These are phyloP conservation scores for Alectoris magna DNA, from an alignment of 2,797 vertebrate genomes.

Conservation along the genomic window DNA sequence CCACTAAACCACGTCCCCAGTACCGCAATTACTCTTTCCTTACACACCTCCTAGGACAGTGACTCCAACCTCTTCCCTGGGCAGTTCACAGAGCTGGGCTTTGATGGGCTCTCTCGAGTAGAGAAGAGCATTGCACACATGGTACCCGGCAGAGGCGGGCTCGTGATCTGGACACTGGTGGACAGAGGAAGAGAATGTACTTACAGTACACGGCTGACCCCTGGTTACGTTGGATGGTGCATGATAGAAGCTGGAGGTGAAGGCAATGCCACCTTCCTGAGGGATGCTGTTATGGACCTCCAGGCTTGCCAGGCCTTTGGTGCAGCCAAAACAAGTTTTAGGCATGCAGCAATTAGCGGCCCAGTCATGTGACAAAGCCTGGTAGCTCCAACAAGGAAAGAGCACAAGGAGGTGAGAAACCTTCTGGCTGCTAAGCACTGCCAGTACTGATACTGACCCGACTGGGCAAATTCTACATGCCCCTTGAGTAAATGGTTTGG, in stretches of 20 bases:
- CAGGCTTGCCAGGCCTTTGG: background rate
- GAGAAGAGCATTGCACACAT: background rate
- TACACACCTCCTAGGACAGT: too few relatives aligned
- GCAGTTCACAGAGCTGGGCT: background rate
- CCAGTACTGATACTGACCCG: constrained; percentile 32
- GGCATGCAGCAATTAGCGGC: background rate
- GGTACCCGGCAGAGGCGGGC: background rate
- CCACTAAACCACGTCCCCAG: too few relatives aligned
- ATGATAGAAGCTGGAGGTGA: background rate
- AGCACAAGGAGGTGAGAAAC: background rate
- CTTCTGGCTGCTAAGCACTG: background rate
- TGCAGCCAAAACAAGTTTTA: background rate
- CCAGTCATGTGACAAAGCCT: background rate
- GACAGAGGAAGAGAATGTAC: background rate
- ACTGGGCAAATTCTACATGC: constrained; percentile 47
- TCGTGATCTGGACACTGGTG: background rate
- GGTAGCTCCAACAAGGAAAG: background rate
- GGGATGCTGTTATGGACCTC: background rate
- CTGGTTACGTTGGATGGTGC: background rate
- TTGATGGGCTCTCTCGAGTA: background rate
- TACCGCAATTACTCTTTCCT: too few relatives aligned
- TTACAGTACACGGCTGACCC: background rate
- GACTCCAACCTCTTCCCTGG: too few relatives aligned
- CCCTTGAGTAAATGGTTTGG: constrained; percentile 51
- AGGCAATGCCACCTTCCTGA: background rate